These are phyloP conservation scores for Plebejus anna DNA, from an alignment of 2,888 invertebrate species.

Conservation along the genomic window DNA sequence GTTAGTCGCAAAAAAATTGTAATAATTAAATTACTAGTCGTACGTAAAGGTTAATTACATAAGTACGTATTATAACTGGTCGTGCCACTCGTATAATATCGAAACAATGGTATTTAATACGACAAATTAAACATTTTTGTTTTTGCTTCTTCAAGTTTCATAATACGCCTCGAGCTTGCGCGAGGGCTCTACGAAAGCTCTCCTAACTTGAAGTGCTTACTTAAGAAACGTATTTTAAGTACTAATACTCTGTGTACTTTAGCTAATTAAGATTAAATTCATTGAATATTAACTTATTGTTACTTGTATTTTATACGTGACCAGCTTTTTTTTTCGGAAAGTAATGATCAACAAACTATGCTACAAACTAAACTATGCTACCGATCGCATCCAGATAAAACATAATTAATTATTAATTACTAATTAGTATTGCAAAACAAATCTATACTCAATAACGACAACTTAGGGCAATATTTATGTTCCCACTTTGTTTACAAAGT, in stretches of 20 bases:
- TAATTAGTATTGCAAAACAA: background rate
- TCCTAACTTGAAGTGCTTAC: constrained; percentile 19
- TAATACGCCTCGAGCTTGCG: constrained; percentile 4
- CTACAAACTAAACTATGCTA: background rate
- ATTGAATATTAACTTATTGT: background rate
- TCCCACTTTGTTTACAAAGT: background rate
- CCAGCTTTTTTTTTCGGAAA: too few species aligned
- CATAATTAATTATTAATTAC: too few species aligned
- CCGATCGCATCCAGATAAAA: background rate
- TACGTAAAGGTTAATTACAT: background rate
- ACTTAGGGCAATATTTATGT: background rate
- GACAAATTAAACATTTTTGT: constrained; percentile 5
- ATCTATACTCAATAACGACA: background rate
- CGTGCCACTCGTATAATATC: background rate
- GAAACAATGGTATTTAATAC: background rate
- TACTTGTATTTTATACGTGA: too few species aligned
- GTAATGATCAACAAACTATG: too few species aligned
- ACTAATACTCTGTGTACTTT: background rate
- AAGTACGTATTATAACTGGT: background rate
- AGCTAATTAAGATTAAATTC: background rate
- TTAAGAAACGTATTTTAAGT: background rate
- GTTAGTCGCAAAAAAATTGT: background rate
- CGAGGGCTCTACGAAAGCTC: constrained; percentile 4
- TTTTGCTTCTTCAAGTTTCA: constrained; percentile 7
- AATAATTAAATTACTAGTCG: background rate